Percentiles rank a stretch among this genome's conserved stretches.
These are phyloP conservation scores for Drosophila picticornis DNA, from an alignment of 2,888 invertebrate genomes.

Conservation along the genomic window DNA sequence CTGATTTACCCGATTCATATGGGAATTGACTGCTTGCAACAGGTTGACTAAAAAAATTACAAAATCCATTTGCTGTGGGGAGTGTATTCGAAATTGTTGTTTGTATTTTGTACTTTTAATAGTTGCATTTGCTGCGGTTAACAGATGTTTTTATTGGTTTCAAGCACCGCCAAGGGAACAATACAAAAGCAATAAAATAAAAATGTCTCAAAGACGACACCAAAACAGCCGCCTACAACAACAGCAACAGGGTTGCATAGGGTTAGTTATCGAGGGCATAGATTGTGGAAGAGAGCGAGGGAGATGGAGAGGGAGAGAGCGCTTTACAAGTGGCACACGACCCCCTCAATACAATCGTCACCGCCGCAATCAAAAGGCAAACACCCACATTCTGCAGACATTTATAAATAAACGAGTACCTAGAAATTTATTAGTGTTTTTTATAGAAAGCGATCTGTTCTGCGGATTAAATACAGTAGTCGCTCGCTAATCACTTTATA, in stretches of 20 bases:
- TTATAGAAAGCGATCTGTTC: background rate
- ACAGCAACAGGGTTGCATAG: constrained; percentile 17
- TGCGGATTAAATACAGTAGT: background rate
- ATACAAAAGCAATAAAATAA: constrained; percentile 31
- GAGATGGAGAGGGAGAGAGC: background rate
- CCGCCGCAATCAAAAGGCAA: background rate
- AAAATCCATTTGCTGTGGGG: background rate
- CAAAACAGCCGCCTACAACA: constrained; percentile 22
- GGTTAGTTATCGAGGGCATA: constrained; percentile 5
- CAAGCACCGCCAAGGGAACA: constrained; percentile 14
- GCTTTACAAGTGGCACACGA: constrained; percentile 11
- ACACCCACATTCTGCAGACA: constrained; percentile 15
- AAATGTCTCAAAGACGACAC: constrained; percentile 25
- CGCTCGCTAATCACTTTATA: background rate
- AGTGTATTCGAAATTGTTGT: constrained; percentile 10
- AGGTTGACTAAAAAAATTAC: constrained; percentile 25
- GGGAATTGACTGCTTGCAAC: constrained; percentile 23
- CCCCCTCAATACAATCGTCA: background rate
- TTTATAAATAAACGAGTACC: constrained; percentile 28
- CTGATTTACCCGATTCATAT: constrained; percentile 1
- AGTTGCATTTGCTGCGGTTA: constrained; percentile 16
- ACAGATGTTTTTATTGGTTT: constrained; percentile 6
- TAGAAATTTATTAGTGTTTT: constrained; percentile 21
- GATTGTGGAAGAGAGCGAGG: background rate
- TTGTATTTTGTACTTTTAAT: background rate